Conservation (phyloP, 2,113 vertebrate genomes). For the Phylloscopus whistleri region DNA sequence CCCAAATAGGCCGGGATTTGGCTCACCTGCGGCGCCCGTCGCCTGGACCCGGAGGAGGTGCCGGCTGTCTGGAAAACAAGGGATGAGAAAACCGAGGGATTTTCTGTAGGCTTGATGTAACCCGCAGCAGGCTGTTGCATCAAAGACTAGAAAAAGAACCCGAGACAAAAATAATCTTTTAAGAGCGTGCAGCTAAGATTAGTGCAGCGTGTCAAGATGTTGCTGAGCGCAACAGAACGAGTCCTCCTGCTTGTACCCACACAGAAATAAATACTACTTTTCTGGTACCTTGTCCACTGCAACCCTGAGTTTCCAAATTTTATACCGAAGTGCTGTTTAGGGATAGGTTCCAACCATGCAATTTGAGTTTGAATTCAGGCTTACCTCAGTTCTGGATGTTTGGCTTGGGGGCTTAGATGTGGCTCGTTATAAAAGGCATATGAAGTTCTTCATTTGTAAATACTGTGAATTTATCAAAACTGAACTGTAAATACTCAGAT, state of each 20-base stretch:
- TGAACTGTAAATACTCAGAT: not conserved
- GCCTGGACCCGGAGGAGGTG: not conserved
- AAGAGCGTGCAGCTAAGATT: constrained; percentile 32
- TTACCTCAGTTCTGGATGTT: not conserved
- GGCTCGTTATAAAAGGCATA: not conserved
- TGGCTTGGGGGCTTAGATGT: not conserved
- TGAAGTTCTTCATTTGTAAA: not conserved
- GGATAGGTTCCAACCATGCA: not conserved
- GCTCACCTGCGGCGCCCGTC: constrained; percentile 35
- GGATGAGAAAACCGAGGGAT: not conserved
- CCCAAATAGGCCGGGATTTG: not conserved
- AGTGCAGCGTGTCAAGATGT: constrained; percentile 21
- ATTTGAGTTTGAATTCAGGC: not conserved
- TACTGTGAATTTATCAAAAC: not conserved
- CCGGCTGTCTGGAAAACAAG: not conserved
- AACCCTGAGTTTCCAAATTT: not conserved
- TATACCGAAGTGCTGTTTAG: not conserved
- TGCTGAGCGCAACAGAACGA: not conserved
- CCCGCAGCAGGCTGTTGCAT: constrained; percentile 24
- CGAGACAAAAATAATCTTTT: constrained; percentile 53
- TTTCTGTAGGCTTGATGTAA: constrained; percentile 32
- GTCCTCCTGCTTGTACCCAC: not conserved
- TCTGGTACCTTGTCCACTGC: not conserved
- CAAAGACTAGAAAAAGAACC: constrained; percentile 26
- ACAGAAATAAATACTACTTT: not conserved